Conservation (phyloP, 2,113 vertebrate genomes). For the Emydocephalus ijimae region DNA sequence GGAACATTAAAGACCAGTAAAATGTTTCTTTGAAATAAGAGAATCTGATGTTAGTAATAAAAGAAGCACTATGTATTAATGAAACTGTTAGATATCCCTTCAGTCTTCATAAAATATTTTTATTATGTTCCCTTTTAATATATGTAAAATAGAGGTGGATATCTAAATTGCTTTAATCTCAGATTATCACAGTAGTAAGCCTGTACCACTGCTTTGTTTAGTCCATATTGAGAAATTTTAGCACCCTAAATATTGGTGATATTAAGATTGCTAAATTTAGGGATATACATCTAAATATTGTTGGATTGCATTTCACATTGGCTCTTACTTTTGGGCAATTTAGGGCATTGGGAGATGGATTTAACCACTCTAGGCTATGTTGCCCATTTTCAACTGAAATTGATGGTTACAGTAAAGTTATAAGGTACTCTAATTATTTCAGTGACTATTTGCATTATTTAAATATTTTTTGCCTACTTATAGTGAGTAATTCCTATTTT, state of each 20-base stretch:
- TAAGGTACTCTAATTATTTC: constrained; percentile 13
- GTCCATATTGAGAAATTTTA: background rate
- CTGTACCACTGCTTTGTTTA: background rate
- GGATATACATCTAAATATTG: background rate
- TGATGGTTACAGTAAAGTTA: constrained; percentile 11
- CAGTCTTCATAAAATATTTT: background rate
- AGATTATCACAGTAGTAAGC: background rate
- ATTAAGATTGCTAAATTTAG: background rate
- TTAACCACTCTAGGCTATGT: background rate
- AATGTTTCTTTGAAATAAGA: background rate
- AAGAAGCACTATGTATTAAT: background rate
- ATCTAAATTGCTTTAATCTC: accelerated
- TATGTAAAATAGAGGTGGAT: background rate
- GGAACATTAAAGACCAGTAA: background rate
- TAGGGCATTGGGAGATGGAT: background rate
- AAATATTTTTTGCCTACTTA: constrained; percentile 3
- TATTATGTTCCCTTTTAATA: background rate
- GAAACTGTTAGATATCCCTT: background rate
- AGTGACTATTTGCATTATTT: constrained; percentile 14
- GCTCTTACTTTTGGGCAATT: background rate
- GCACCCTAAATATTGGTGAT: background rate
- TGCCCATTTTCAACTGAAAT: background rate
- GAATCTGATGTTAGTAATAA: background rate
- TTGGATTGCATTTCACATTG: background rate
- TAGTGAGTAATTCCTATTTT: background rate